phyloP scores from a whole-genome alignment of 2,113 vertebrate species.

The Perccottus glenii region DNA sequence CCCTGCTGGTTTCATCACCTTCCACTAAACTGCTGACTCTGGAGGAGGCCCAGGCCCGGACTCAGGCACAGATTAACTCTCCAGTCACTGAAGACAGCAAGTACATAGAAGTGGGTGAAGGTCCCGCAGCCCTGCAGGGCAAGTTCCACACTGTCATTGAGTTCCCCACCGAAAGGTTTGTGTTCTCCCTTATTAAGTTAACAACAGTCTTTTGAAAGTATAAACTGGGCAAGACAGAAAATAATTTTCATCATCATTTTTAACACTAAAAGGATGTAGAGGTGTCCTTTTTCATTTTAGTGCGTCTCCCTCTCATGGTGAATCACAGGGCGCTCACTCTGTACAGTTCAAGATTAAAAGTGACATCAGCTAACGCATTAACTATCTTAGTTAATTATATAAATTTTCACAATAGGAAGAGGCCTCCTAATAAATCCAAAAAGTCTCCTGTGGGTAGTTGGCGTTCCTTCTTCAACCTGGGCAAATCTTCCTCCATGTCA shows the following conservation, averaged over 20 bases:
- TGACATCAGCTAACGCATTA: background rate
- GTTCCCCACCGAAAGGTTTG: conserved; percentile 94
- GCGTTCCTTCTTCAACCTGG: conserved; percentile 97
- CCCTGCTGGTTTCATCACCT: conserved; percentile 92
- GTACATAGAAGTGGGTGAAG: conserved; percentile 97
- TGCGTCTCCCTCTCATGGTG: conserved; percentile 23
- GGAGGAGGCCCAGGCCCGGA: conserved; percentile 96
- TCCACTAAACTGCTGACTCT: conserved; percentile 93
- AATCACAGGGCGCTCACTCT: no score
- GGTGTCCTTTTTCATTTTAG: background rate
- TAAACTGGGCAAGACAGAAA: no score
- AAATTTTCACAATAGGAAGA: conserved; percentile 76
- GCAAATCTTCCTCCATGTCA: conserved; percentile 90
- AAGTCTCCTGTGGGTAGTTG: conserved; percentile 97
- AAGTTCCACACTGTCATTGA: conserved; percentile 98
- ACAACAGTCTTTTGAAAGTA: background rate
- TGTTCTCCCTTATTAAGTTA: background rate
- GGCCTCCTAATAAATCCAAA: conserved; percentile 92
- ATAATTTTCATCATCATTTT: no score
- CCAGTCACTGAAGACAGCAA: conserved; percentile 94
- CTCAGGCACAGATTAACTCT: conserved; percentile 94
- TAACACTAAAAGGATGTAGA: no score
- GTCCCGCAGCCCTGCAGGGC: conserved; percentile 94
- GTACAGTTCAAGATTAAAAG: no score
- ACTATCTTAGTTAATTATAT: background rate